Conservation (phyloP, 2,797 vertebrate species). For the Acanthis flammea region DNA sequence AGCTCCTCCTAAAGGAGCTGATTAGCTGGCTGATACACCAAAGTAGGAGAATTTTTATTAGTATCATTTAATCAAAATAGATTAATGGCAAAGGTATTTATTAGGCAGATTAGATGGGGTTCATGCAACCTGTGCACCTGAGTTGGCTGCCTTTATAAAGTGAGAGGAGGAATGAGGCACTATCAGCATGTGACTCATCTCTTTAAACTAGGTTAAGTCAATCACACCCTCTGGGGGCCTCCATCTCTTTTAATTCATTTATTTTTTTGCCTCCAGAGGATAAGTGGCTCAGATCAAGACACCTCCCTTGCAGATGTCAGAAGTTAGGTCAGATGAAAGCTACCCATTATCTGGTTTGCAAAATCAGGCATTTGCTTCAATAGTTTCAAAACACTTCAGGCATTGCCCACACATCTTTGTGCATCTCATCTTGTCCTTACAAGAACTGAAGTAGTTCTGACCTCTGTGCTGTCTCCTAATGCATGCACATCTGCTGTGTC, state of each 20-base stretch:
- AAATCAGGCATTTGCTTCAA: background rate
- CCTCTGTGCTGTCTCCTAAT: background rate
- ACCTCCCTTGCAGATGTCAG: background rate
- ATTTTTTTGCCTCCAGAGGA: background rate
- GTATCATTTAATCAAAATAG: background rate
- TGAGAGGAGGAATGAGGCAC: background rate
- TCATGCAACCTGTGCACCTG: background rate
- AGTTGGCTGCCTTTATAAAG: background rate
- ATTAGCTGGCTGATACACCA: background rate
- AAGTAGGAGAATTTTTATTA: background rate
- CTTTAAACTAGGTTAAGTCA: constrained; percentile 16
- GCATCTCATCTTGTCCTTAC: background rate
- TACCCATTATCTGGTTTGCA: background rate
- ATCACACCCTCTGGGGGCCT: background rate
- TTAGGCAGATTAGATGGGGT: background rate
- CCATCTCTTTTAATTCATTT: background rate
- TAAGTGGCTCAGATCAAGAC: background rate
- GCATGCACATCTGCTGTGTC: background rate
- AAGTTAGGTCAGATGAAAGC: background rate
- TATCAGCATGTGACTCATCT: background rate
- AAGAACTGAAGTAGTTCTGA: background rate
- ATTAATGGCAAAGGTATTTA: background rate
- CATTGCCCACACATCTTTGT: background rate
- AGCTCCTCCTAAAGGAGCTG: background rate
- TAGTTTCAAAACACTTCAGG: background rate